Conservation (phyloP, 1,140 invertebrate genomes). For the Anastrepha ludens region DNA sequence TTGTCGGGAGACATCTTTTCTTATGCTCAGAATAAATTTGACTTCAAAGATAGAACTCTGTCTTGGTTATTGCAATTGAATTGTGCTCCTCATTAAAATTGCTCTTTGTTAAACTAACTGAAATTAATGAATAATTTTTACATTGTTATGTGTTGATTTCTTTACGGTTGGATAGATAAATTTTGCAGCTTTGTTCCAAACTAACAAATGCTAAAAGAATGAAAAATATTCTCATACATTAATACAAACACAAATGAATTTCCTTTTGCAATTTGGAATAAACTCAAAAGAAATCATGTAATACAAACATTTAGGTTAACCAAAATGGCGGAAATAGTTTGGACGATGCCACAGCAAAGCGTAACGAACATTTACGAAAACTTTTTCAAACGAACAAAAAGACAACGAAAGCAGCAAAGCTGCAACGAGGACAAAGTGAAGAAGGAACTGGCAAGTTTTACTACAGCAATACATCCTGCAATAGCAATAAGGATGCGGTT, state of each 20-base stretch:
- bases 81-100: slow-evolving; percentile 3
- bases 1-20: too few species aligned
- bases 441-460: neutral
- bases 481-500: neutral
- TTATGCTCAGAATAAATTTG: too few species aligned
- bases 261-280: slow-evolving; percentile 21
- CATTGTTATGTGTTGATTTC: neutral
- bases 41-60: too few species aligned
- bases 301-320: slow-evolving; percentile 45
- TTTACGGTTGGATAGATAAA: neutral
- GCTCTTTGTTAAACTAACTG: slow-evolving; percentile 33
- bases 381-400: slow-evolving; percentile 47
- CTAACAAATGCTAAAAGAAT: slow-evolving; percentile 33
- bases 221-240: neutral
- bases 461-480: neutral
- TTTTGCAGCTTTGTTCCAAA: neutral
- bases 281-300: slow-evolving; percentile 32
- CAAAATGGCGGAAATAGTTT: slow-evolving; percentile 51
- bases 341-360: slow-evolving; percentile 40
- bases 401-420: neutral
- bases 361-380: slow-evolving; percentile 36
- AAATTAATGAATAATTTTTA: neutral
- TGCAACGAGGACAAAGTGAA: slow-evolving; percentile 21
- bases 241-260: slow-evolving; percentile 14
- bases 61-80: neutral